phyloP scores from a whole-genome alignment of 2,888 invertebrate species.

The Melangyna quadrimaculata region DNA sequence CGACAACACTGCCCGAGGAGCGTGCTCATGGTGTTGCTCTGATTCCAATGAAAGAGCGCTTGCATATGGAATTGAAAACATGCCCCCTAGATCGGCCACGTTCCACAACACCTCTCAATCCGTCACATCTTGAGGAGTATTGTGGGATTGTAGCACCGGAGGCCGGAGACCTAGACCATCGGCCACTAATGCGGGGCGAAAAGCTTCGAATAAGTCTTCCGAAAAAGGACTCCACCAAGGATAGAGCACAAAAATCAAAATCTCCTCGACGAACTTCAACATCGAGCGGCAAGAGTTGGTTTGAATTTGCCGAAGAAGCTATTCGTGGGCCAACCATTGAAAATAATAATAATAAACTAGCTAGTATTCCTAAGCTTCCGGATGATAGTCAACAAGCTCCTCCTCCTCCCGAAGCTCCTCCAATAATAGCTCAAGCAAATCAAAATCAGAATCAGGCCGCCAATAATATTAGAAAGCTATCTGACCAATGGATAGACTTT shows the following conservation, averaged over 20 bases:
- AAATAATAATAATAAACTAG: slow-evolving; percentile 21
- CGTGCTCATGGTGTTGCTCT: slow-evolving; percentile 90
- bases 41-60: slow-evolving; percentile 89
- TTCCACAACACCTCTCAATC: slow-evolving; percentile 87
- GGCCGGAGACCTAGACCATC: slow-evolving; percentile 69
- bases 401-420: slow-evolving; percentile 81
- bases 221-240: slow-evolving; percentile 82
- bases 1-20: slow-evolving; percentile 93
- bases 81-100: slow-evolving; percentile 89
- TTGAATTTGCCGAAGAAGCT: slow-evolving; percentile 85
- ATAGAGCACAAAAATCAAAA: slow-evolving; percentile 80
- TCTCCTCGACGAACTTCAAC: slow-evolving; percentile 82
- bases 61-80: slow-evolving; percentile 84
- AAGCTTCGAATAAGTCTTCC: slow-evolving; percentile 88
- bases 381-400: slow-evolving; percentile 80
- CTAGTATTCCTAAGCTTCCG: slow-evolving; percentile 45
- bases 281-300: slow-evolving; percentile 83
- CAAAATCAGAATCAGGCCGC: too few species aligned
- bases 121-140: slow-evolving; percentile 87
- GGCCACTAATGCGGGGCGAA: slow-evolving; percentile 81
- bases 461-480: slow-evolving; percentile 77
- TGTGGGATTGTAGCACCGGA: slow-evolving; percentile 81
- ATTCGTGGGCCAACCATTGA: slow-evolving; percentile 76
- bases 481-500: slow-evolving; percentile 91
- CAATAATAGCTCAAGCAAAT: slow-evolving; percentile 74